Percentiles rank a stretch among this genome's conserved stretches.
phyloP scores from a whole-genome alignment of 2,888 invertebrate species.

The Venustoraphidia nigricollis region DNA sequence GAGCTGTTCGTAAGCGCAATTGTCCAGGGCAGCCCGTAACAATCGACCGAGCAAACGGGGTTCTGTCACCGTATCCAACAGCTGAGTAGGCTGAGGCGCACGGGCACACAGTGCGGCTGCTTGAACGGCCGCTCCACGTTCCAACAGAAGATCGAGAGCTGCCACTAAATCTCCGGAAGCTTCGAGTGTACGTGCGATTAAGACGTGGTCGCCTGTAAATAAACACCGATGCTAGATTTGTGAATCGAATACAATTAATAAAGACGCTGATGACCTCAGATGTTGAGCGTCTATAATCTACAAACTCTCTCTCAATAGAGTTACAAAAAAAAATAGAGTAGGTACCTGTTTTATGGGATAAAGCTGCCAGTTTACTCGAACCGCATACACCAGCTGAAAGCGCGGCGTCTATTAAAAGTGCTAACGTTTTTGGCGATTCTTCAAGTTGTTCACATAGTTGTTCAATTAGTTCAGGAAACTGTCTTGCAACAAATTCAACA shows the following conservation, averaged over 20 bases:
- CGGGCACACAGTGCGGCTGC: slow-evolving; percentile 31
- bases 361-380: too few relatives aligned
- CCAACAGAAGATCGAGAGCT: slow-evolving; percentile 48
- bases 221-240: slow-evolving; percentile 29
- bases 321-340: too few relatives aligned
- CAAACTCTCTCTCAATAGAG: too few relatives aligned
- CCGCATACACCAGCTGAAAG: too few relatives aligned
- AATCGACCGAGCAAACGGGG: slow-evolving; percentile 45
- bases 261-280: too few relatives aligned
- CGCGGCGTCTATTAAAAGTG: too few relatives aligned
- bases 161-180: slow-evolving; percentile 55
- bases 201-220: slow-evolving; percentile 34
- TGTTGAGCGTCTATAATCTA: too few relatives aligned
- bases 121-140: slow-evolving; percentile 22
- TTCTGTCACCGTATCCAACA: slow-evolving; percentile 40
- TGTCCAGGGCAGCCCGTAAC: slow-evolving; percentile 52
- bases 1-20: slow-evolving; percentile 60
- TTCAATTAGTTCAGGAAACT: slow-evolving; percentile 32
- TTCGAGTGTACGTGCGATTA: slow-evolving; percentile 59
- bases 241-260: slow-evolving; percentile 42
- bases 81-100: slow-evolving; percentile 37
- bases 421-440: too few relatives aligned
- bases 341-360: too few relatives aligned
- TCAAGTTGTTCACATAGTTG: slow-evolving; percentile 10
- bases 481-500: slow-evolving; percentile 42